Evolutionary conservation across 2,888 invertebrate genomes (phyloP).

Genomic region (Muschampia plurimacula): DNA sequence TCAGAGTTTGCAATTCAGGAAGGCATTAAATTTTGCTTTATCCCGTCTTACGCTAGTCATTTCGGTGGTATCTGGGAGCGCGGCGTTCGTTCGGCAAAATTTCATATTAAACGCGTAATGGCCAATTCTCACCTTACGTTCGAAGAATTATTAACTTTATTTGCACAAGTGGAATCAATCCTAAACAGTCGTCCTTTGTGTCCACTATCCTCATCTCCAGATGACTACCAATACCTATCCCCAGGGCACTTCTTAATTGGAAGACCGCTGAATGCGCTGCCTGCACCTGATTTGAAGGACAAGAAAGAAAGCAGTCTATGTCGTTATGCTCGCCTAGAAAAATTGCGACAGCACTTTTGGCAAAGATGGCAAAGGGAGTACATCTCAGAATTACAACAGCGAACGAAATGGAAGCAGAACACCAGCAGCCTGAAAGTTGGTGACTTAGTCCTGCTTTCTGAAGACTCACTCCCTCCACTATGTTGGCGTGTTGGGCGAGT

Average conservation of each 20-base stretch:
- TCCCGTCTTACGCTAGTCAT: constrained; percentile 43
- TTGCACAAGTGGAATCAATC: constrained; percentile 36
- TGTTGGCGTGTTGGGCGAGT: constrained; percentile 3
- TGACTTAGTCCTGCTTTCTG: neutral
- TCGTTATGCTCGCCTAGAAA: neutral
- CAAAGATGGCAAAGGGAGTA: neutral
- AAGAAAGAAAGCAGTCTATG: neutral
- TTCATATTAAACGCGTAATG: constrained; percentile 28
- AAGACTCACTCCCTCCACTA: neutral
- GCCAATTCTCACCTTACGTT: constrained; percentile 27
- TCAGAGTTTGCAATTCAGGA: constrained; percentile 3
- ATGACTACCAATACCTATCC: neutral
- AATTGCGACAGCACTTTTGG: neutral
- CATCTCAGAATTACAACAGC: neutral
- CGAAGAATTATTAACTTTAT: constrained; percentile 29
- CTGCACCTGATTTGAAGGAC: neutral
- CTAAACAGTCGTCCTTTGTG: constrained; percentile 33
- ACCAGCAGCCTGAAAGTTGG: neutral
- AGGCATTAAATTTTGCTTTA: constrained; percentile 21
- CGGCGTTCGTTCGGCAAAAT: constrained; percentile 24
- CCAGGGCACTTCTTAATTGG: constrained; percentile 3
- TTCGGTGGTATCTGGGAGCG: constrained; percentile 43
- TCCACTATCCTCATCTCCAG: constrained; percentile 18
- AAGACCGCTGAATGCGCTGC: neutral
- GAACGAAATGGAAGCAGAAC: constrained; percentile 5